Base-by-base conservation (phyloP, 2,888 invertebrate species). In the Agrochola lota region DNA sequence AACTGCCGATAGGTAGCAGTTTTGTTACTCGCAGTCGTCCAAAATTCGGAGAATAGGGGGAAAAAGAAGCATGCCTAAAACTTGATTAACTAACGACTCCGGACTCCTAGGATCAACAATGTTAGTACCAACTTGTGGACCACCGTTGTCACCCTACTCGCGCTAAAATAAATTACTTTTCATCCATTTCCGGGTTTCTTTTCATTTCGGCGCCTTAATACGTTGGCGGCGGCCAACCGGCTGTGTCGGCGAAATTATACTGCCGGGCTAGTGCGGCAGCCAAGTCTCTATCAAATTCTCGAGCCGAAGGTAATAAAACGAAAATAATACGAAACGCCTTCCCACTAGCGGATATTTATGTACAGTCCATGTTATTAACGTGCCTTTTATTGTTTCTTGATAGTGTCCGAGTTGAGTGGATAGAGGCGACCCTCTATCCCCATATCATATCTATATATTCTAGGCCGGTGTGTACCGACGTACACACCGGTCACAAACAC, bases 281-380 rank as follows among this genome's bases (percentile, higher is more conserved):
- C 94, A 95, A 95, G 94, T 94, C 94, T 94, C 94, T 95, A 95
- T 95, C 94, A 94, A 95, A 94, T 93, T 94, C 93, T 91, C 93
- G 90, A 91, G 90, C 91, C 91, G 91, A 88, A 90, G 91, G 93
- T 94, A 95, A 95, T 95, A 95, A 95, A 95, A 95, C 87, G 93
- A 94, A 95, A 95, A 95, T 94, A 94, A 95, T 94, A 94, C 92
- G 91, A 89, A 93, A 89, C 91, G 91, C 90, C 92, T 92, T 88
- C 89, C 90, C 89, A 88, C 90, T 90, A 87, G 78, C 88, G 88
- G 91, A 94, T 94, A 94, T 95, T 95, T 94, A 94, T 94, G 92
- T 91, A 91, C 91, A 89, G 89, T 90, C 91, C 90, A 90, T 91
- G 91, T 92, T 94, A 95, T 93, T 94, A 94, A 92, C 91, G 91